Evolutionary conservation across 1,140 invertebrate genomes (phyloP).

Genomic region (Cecropterus lyciades): DNA sequence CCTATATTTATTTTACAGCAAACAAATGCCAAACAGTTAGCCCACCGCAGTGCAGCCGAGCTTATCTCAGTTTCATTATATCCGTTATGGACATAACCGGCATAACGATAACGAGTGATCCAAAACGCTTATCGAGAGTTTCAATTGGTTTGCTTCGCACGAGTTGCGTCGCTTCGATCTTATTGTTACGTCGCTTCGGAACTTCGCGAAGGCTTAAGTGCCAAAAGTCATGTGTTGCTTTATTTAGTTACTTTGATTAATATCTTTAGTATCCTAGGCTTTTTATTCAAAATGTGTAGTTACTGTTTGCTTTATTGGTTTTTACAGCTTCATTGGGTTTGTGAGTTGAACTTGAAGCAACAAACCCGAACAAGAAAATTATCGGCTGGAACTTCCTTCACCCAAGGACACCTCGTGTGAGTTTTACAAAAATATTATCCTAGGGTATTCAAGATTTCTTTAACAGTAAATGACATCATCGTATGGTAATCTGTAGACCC

Average conservation of each 20-base stretch:
- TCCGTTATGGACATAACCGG: conserved; percentile 22
- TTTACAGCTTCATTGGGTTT: no score
- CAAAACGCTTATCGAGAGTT: conserved; percentile 28
- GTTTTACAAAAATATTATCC: no score
- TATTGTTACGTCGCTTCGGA: conserved; percentile 15
- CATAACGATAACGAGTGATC: conserved; percentile 24
- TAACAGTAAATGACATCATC: no score
- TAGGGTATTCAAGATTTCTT: no score
- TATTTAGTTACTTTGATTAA: not conserved
- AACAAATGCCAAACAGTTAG: conserved; percentile 5
- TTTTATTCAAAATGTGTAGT: no score
- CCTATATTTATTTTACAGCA: not conserved
- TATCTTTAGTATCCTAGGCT: not conserved
- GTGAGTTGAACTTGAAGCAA: no score
- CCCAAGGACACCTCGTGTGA: no score
- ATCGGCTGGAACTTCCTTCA: no score
- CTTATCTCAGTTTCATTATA: conserved; percentile 27
- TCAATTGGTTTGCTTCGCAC: conserved; percentile 29
- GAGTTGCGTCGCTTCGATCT: conserved; percentile 24
- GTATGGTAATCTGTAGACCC: no score
- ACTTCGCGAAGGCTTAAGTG: not conserved
- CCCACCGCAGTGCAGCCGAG: conserved; percentile 3
- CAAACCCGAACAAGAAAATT: no score
- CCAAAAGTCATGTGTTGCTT: conserved; percentile 2
- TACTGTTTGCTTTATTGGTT: no score